Percentiles rank a stretch among this genome's conserved stretches.
phyloP scores from a whole-genome alignment of 2,113 vertebrate genomes.

The Camelus dromedarius region DNA sequence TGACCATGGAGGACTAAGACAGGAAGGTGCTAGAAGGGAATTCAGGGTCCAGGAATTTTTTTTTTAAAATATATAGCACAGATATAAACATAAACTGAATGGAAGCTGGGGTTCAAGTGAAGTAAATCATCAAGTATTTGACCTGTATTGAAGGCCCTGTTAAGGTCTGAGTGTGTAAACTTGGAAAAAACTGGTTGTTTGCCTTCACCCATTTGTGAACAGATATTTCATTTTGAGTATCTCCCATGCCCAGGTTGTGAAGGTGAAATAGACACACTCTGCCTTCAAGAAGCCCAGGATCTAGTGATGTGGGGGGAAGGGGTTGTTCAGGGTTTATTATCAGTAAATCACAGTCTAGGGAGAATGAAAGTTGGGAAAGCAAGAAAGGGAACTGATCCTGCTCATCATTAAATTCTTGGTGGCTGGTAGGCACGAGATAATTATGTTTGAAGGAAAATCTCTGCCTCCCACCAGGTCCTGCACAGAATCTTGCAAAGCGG shows the following conservation, averaged over 20 bases:
- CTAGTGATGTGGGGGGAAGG: not conserved
- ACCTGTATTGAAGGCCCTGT: not conserved
- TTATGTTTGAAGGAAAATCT: not conserved
- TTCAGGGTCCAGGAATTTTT: not conserved
- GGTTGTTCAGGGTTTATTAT: not conserved
- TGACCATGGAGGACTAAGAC: not conserved
- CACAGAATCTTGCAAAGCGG: not conserved
- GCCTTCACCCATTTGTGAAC: not conserved
- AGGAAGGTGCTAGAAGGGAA: not conserved
- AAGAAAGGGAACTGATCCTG: not conserved
- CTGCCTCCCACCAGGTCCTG: not conserved
- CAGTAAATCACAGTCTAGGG: not conserved
- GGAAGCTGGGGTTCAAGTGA: not conserved
- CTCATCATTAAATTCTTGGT: not conserved
- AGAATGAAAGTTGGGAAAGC: not conserved
- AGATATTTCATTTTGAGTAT: not conserved
- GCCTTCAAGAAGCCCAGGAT: slow-evolving; percentile 11
- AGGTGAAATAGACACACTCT: not conserved
- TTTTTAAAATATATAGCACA: not conserved
- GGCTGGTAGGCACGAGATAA: not conserved
- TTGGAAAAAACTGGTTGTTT: slow-evolving; percentile 30
- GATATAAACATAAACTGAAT: not conserved
- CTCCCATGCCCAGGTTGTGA: not conserved
- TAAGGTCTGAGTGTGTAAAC: not conserved
- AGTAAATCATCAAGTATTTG: not conserved